Conservation (phyloP, 2,797 vertebrate species). For the Anniella stebbinsi region DNA sequence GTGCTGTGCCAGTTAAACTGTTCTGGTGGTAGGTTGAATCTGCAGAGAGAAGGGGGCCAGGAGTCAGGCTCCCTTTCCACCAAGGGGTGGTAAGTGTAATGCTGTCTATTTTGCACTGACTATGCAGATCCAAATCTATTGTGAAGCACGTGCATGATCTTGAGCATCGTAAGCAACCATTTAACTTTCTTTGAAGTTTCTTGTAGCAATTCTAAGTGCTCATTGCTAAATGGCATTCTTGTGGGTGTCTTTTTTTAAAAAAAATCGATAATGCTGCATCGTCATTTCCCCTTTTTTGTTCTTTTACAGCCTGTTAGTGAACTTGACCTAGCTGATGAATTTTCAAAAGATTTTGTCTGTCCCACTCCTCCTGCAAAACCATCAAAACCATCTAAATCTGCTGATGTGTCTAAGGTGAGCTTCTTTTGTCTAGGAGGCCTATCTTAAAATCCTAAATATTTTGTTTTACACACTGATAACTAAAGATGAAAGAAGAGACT, state of each 20-base stretch:
- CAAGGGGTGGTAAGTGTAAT: not conserved
- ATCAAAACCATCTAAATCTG: constrained; percentile 58
- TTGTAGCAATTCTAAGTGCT: not conserved
- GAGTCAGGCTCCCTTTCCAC: not conserved
- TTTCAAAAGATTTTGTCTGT: constrained; percentile 75
- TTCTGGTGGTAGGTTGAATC: not conserved
- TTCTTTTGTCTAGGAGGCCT: constrained; percentile 1
- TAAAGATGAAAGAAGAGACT: not conserved
- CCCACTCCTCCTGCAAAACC: constrained; percentile 57
- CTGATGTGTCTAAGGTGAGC: constrained; percentile 69
- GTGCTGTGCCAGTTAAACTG: not conserved
- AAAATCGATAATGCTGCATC: constrained; percentile 17
- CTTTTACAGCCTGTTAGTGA: constrained; percentile 76
- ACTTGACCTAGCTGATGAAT: constrained; percentile 75
- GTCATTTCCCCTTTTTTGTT: not conserved
- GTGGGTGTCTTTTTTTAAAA: not conserved
- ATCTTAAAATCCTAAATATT: not conserved
- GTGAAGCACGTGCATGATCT: not conserved
- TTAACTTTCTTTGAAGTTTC: not conserved
- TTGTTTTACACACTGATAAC: not conserved
- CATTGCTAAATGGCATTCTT: not conserved
- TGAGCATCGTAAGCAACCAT: not conserved
- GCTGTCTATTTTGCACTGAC: not conserved
- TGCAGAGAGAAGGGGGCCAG: not conserved
- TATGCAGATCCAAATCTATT: not conserved